Percentiles rank a stretch among this genome's conserved stretches.
Evolutionary conservation across 2,888 invertebrate species (phyloP).

Genomic region (Drosophila peninsularis): DNA sequence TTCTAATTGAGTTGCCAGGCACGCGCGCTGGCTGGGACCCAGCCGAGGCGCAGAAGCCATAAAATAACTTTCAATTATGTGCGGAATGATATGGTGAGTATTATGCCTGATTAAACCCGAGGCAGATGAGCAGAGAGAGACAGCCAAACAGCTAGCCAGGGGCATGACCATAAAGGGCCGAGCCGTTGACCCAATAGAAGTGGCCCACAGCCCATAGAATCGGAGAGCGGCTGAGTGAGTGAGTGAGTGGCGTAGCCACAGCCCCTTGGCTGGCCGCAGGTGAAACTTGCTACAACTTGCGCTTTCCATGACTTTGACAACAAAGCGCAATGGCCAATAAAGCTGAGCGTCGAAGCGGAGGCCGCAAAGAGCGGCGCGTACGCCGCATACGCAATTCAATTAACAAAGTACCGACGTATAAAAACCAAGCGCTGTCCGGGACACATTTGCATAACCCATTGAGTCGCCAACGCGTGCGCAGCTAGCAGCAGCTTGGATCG

Average conservation of each 20-base stretch:
- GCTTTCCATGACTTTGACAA: slow-evolving; percentile 72
- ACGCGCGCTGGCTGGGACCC: slow-evolving; percentile 59
- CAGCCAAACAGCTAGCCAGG: slow-evolving; percentile 3
- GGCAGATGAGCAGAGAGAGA: slow-evolving; percentile 10
- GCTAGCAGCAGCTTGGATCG: slow-evolving; percentile 36
- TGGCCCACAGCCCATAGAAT: slow-evolving; percentile 41
- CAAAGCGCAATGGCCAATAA: slow-evolving; percentile 64
- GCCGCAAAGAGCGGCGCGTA: slow-evolving; percentile 47
- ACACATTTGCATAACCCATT: slow-evolving; percentile 83
- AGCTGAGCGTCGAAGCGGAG: slow-evolving; percentile 52
- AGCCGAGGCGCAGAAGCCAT: slow-evolving; percentile 57
- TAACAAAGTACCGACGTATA: slow-evolving; percentile 83
- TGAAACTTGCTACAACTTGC: slow-evolving; percentile 72
- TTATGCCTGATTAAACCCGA: slow-evolving; percentile 44
- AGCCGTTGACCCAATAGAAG: slow-evolving; percentile 32
- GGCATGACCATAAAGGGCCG: slow-evolving; percentile 58
- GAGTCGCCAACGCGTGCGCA: slow-evolving; percentile 80
- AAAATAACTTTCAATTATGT: slow-evolving; percentile 79
- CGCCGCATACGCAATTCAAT: slow-evolving; percentile 73
- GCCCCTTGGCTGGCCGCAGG: slow-evolving; percentile 28
- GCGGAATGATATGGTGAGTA: slow-evolving; percentile 44
- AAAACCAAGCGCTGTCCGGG: slow-evolving; percentile 81
- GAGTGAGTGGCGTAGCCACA: not conserved
- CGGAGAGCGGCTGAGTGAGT: slow-evolving; percentile 28
- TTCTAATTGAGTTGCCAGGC: slow-evolving; percentile 66